These are phyloP conservation scores for Corythornis leucogaster DNA, from an alignment of 2,797 vertebrate species.

Conservation along the genomic window DNA sequence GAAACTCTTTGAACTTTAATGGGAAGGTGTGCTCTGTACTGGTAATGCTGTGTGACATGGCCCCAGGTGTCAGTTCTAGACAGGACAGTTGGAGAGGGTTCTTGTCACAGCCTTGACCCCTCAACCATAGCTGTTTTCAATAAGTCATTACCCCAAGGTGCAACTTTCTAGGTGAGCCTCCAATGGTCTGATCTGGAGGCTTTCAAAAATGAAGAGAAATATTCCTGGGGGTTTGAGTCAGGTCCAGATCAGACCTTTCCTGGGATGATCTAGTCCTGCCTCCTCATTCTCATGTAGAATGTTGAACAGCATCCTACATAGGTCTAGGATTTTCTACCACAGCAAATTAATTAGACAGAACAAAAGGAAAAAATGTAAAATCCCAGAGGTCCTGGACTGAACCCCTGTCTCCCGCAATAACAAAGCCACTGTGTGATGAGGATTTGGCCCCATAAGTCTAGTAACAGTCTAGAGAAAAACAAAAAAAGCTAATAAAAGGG, in stretches of 20 bases:
- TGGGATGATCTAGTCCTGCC: neutral
- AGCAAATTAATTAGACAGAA: neutral
- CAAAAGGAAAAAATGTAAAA: neutral
- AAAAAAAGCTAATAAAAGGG: conserved; percentile 53
- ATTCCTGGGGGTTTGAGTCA: neutral
- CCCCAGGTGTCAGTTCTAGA: fast-evolving
- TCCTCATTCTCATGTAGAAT: neutral
- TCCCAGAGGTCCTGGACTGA: neutral
- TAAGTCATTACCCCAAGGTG: neutral
- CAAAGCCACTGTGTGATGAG: neutral
- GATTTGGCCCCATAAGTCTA: conserved; percentile 1
- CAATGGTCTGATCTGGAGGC: fast-evolving
- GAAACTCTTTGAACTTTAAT: neutral
- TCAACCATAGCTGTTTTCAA: neutral
- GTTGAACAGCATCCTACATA: neutral
- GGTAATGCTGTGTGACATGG: neutral
- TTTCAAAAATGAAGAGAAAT: neutral
- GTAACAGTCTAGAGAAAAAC: conserved; percentile 43
- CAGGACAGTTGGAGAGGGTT: fast-evolving
- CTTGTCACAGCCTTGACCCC: neutral
- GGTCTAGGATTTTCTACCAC: neutral
- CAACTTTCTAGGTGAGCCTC: neutral
- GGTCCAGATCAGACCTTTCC: neutral
- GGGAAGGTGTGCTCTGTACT: fast-evolving
- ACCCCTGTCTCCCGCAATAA: neutral